Conservation (phyloP, 2,888 invertebrate species). For the Drosophila cognata region DNA sequence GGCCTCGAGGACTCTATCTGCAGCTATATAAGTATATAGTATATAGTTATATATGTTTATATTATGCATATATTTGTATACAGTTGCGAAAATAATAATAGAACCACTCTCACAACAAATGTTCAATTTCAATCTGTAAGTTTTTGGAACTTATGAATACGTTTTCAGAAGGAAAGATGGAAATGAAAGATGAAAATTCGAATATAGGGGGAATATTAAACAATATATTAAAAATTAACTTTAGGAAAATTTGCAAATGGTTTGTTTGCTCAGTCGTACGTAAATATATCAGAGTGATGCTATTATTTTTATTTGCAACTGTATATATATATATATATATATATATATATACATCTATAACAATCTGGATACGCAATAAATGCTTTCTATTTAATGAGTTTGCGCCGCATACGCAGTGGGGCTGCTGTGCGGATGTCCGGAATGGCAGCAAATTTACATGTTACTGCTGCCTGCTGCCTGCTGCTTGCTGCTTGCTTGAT, state of each 20-base stretch:
- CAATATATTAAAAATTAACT: not conserved
- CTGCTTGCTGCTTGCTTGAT: slow-evolving; percentile 26
- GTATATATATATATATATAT: not conserved
- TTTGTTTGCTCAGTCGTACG: not conserved
- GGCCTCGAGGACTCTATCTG: slow-evolving; percentile 48
- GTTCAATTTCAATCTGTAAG: too few relatives aligned
- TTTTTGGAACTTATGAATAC: too few relatives aligned
- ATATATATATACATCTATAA: slow-evolving; percentile 27
- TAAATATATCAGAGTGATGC: not conserved
- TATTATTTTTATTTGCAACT: not conserved
- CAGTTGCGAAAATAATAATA: not conserved
- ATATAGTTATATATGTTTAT: not conserved
- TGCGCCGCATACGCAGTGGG: slow-evolving; percentile 16
- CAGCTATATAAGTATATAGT: slow-evolving; percentile 4
- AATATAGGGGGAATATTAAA: not conserved
- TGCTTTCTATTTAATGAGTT: slow-evolving; percentile 81
- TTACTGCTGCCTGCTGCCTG: slow-evolving; percentile 29
- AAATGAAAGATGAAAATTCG: too few relatives aligned
- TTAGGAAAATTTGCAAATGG: not conserved
- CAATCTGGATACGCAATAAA: slow-evolving; percentile 76
- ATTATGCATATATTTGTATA: not conserved
- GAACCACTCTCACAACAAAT: not conserved
- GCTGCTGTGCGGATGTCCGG: slow-evolving; percentile 41
- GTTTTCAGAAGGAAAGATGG: too few relatives aligned
- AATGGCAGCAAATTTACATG: slow-evolving; percentile 66